phyloP scores from a whole-genome alignment of 2,113 vertebrate genomes.

The Emydura subglobosa region DNA sequence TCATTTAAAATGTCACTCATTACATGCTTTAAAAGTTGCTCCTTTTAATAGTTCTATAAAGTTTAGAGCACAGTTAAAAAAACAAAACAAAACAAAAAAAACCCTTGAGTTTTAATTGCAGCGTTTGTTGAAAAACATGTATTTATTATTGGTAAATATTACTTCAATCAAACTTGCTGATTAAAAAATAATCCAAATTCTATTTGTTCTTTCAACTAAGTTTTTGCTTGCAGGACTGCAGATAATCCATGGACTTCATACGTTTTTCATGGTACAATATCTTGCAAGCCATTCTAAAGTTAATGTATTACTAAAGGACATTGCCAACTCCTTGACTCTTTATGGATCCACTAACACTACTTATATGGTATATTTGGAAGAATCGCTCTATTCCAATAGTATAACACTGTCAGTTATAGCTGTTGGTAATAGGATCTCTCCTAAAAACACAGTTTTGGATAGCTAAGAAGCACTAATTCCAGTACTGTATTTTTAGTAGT shows the following conservation, averaged over 20 bases:
- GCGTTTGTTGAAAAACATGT: background rate
- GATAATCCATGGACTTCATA: background rate
- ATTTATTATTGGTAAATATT: background rate
- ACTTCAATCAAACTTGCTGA: background rate
- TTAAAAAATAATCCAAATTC: background rate
- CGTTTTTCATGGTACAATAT: background rate
- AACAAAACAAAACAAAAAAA: too few relatives aligned
- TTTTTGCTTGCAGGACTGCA: background rate
- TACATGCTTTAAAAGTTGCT: background rate
- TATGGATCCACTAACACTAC: background rate
- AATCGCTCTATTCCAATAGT: background rate
- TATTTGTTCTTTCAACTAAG: background rate
- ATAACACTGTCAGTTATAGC: background rate
- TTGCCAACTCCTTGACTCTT: background rate
- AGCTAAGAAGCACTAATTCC: background rate
- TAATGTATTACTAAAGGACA: slow-evolving; percentile 18
- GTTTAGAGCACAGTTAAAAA: background rate
- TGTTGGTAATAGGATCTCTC: background rate
- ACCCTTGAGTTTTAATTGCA: background rate
- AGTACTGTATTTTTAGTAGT: background rate
- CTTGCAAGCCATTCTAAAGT: slow-evolving; percentile 34
- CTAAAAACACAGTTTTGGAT: background rate
- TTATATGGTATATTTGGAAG: background rate
- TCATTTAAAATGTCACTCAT: background rate
- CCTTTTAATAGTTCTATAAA: background rate